Evolutionary conservation across 2,797 vertebrate species (phyloP).

Genomic region (Melanotaenia nigrans): DNA sequence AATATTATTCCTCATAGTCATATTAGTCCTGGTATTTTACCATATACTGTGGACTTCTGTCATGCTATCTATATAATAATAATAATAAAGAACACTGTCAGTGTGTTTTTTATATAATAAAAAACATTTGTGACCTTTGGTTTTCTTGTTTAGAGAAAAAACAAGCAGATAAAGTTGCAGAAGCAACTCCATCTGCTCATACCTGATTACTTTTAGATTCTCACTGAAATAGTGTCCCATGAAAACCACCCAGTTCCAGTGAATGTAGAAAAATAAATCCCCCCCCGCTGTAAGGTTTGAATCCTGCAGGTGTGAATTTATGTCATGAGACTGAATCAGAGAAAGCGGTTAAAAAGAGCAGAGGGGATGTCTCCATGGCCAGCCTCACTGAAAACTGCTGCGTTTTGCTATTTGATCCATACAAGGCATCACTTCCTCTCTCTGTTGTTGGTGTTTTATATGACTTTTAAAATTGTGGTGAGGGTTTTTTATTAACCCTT

Average conservation of each 20-base stretch:
- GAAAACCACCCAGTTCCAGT: slow-evolving; percentile 50
- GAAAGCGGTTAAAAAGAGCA: slow-evolving; percentile 17
- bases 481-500: neutral
- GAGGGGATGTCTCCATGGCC: slow-evolving; percentile 20
- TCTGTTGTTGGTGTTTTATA: slow-evolving; percentile 4
- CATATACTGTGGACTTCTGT: no score
- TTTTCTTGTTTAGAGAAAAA: neutral
- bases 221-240: slow-evolving; percentile 19
- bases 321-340: slow-evolving; percentile 42
- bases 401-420: slow-evolving; percentile 1
- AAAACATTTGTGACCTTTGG: neutral
- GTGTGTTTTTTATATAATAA: neutral
- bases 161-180: neutral
- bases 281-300: slow-evolving; percentile 34
- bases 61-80: neutral
- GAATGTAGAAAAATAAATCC: slow-evolving; percentile 15
- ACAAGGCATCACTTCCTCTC: slow-evolving; percentile 38
- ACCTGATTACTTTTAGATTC: neutral
- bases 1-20: neutral
- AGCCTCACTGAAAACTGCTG: neutral
- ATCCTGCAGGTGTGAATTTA: slow-evolving; percentile 60
- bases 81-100: no score
- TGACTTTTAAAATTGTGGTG: neutral
- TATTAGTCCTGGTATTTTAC: neutral
- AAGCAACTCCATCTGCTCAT: slow-evolving; percentile 13